A percentile compares a stretch with the other conserved stretches of the same genome.
Evolutionary conservation across 2,113 vertebrate genomes (phyloP).

Genomic region (Phalacrocorax aristotelis): DNA sequence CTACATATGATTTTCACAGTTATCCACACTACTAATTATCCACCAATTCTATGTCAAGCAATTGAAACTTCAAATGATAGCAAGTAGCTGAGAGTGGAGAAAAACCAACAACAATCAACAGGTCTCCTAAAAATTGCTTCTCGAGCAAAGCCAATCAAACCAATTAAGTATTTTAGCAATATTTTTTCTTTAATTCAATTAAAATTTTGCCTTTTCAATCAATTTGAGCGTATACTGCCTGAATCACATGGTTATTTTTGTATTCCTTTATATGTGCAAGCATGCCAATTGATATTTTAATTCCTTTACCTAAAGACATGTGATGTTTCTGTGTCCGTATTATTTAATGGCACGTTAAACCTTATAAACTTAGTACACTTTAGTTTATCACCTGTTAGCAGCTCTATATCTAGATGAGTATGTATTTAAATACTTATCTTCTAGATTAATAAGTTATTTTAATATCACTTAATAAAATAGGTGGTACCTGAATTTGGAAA

Average conservation of each 20-base stretch:
- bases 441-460: no score
- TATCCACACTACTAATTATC: constrained; percentile 54
- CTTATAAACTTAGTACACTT: not conserved
- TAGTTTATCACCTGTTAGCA: not conserved
- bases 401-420: not conserved
- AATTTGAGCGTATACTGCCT: not conserved
- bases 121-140: not conserved
- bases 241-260: not conserved
- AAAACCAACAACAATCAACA: not conserved
- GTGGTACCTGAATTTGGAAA: not conserved
- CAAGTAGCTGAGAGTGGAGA: not conserved
- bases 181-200: not conserved
- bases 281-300: not conserved
- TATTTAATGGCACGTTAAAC: not conserved
- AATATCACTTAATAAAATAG: not conserved
- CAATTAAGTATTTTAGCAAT: not conserved
- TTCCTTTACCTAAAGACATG: not conserved
- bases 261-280: not conserved
- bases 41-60: constrained; percentile 24
- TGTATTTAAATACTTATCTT: not conserved
- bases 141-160: not conserved
- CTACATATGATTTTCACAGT: constrained; percentile 36
- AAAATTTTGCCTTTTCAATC: not conserved
- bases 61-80: constrained; percentile 32
- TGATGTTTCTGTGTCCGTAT: not conserved